A percentile compares a stretch with the other conserved stretches of the same genome.
These are phyloP conservation scores for Sinhomidia bicolor DNA, from an alignment of 2,888 invertebrate species.

Conservation along the genomic window DNA sequence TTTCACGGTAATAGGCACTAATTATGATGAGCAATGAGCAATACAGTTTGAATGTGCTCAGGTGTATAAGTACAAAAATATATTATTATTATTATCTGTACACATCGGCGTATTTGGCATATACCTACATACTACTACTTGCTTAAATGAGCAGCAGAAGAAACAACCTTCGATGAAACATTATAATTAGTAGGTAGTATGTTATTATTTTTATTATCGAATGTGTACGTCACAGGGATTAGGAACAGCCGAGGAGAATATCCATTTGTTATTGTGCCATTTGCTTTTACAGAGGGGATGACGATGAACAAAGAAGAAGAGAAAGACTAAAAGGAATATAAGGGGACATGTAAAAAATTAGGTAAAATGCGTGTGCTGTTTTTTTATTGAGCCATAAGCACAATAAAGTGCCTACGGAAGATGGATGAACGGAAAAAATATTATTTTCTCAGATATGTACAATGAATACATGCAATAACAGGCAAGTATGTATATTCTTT, in stretches of 20 bases:
- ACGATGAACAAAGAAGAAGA: constrained; percentile 36
- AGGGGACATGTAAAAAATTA: constrained; percentile 36
- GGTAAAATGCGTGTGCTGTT: constrained; percentile 43
- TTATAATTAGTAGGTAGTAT: constrained; percentile 50
- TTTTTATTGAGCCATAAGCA: constrained; percentile 45
- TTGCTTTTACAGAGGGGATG: constrained; percentile 47
- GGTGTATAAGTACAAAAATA: neutral
- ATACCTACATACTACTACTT: neutral
- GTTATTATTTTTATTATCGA: neutral
- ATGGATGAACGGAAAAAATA: neutral
- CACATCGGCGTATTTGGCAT: neutral
- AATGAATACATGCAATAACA: neutral
- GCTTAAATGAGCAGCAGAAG: too few species aligned
- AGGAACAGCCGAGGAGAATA: constrained; percentile 25
- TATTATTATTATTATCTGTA: neutral
- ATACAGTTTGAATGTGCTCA: constrained; percentile 60
- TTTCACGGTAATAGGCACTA: constrained; percentile 74
- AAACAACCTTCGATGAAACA: neutral
- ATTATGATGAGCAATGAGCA: constrained; percentile 72
- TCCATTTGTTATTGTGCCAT: constrained; percentile 17
- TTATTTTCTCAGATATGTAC: neutral
- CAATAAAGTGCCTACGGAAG: constrained; percentile 5
- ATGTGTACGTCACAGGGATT: constrained; percentile 35
- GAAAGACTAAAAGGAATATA: neutral
- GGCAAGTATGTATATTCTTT: too few species aligned